A percentile compares a stretch with the other conserved stretches of the same genome.
Evolutionary conservation across 2,113 vertebrate species (phyloP).

Genomic region (Engystomops pustulosus): DNA sequence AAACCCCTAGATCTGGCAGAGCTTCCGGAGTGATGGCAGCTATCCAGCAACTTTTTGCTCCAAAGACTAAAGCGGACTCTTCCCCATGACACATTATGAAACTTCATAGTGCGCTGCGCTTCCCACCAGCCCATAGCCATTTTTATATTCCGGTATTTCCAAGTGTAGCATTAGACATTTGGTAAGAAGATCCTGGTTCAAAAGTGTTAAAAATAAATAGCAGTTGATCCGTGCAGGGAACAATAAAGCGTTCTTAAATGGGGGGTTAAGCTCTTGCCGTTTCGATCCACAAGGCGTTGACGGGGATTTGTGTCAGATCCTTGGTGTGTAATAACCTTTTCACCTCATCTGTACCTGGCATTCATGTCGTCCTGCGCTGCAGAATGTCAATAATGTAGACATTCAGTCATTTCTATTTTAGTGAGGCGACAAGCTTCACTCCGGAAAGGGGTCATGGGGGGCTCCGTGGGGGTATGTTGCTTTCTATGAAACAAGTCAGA

Average conservation of each 20-base stretch:
- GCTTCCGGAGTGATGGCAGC: constrained; percentile 45
- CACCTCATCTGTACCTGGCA: constrained; percentile 20
- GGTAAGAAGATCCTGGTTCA: not conserved
- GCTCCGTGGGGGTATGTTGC: constrained; percentile 9
- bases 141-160: not conserved
- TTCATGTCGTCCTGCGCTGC: not conserved
- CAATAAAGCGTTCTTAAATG: not conserved
- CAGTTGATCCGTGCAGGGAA: not conserved
- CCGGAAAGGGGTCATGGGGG: constrained; percentile 32
- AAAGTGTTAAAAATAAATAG: constrained; percentile 4
- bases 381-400: constrained; percentile 51
- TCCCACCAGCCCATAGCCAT: not conserved
- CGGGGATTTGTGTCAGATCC: constrained; percentile 26
- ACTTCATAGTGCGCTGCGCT: not conserved
- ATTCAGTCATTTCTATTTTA: constrained; percentile 50
- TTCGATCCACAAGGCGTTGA: not conserved
- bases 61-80: not conserved
- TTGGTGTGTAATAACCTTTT: constrained; percentile 37
- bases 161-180: not conserved
- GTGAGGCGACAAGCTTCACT: constrained; percentile 21
- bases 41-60: constrained; percentile 23
- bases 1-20: constrained; percentile 21
- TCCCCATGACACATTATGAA: not conserved
- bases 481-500: constrained; percentile 17
- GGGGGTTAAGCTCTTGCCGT: not conserved